These are phyloP conservation scores for Melospiza melodia DNA, from an alignment of 2,113 vertebrate genomes.

Conservation along the genomic window DNA sequence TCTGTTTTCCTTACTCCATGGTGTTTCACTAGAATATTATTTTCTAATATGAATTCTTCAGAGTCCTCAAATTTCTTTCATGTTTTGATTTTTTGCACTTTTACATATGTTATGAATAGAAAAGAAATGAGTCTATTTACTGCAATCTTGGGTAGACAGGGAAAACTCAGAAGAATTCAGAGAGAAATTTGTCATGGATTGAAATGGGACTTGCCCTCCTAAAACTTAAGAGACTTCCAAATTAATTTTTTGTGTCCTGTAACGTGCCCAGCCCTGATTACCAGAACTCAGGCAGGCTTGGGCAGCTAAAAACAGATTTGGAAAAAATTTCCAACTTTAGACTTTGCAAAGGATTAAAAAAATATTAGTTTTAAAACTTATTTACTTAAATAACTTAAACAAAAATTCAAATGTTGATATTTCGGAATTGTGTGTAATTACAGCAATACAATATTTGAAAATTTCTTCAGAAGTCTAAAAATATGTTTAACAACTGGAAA, in stretches of 20 bases:
- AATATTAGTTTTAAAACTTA: background rate
- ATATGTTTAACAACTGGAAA: background rate
- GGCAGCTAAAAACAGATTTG: background rate
- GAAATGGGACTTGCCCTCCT: background rate
- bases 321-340: background rate
- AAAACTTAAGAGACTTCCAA: background rate
- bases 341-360: background rate
- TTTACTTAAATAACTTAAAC: background rate
- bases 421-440: background rate
- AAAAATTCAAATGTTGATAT: background rate
- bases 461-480: background rate
- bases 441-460: background rate
- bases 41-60: background rate
- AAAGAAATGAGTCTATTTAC: background rate
- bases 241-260: background rate
- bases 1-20: background rate
- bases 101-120: background rate
- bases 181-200: background rate
- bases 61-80: background rate
- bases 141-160: background rate
- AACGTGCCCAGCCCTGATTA: background rate
- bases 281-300: background rate
- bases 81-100: background rate
- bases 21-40: background rate
- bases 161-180: background rate